Evolutionary conservation across 2,888 invertebrate genomes (phyloP).

Genomic region (Cephus rjabovi): DNA sequence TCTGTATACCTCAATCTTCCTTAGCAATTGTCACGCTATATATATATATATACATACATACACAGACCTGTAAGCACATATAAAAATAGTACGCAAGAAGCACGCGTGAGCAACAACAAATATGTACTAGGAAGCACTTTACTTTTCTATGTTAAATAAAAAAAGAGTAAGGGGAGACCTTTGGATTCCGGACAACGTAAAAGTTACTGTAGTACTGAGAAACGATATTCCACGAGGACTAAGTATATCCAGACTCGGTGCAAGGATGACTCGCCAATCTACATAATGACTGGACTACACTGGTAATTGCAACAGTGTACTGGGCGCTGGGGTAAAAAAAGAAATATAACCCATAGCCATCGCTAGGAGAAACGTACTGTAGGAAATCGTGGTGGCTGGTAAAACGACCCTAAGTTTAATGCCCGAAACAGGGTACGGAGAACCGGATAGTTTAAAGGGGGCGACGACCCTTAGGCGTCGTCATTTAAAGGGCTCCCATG

Average conservation of each 20-base stretch:
- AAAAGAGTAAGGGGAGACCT: neutral
- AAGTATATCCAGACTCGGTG: neutral
- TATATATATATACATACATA: neutral
- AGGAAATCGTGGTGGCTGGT: neutral
- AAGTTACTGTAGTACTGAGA: neutral
- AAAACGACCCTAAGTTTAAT: neutral
- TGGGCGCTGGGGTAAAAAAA: neutral
- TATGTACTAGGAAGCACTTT: neutral
- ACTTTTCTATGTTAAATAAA: neutral
- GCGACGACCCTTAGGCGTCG: conserved; percentile 52
- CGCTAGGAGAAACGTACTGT: neutral
- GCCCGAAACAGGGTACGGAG: neutral
- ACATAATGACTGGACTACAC: neutral
- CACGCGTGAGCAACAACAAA: neutral
- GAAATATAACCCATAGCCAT: neutral
- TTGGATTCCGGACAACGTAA: neutral
- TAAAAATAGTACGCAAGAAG: neutral
- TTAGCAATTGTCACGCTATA: neutral
- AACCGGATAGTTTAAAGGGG: conserved; percentile 51
- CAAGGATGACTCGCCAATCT: neutral
- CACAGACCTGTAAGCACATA: neutral
- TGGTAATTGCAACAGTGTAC: neutral
- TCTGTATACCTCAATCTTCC: neutral
- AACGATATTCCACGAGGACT: neutral
- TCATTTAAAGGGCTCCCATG: conserved; percentile 70